Percentiles rank a stretch among this genome's conserved stretches.
phyloP scores from a whole-genome alignment of 2,797 vertebrate species.

The Bufotes viridis region DNA sequence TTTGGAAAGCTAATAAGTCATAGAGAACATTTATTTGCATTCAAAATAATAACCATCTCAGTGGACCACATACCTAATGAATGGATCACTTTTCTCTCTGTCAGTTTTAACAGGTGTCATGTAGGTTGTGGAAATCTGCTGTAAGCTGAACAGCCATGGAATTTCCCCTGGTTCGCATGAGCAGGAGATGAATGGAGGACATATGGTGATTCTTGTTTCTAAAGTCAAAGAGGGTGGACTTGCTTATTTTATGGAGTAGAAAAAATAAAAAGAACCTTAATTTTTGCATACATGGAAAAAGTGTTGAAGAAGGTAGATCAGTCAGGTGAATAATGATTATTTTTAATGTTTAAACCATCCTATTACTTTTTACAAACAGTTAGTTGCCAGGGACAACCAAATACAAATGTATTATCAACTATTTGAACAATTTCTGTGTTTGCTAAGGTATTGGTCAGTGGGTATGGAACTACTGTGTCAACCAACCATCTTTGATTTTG shows the following conservation, averaged over 20 bases:
- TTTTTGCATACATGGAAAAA: constrained; percentile 26
- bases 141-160: constrained; percentile 63
- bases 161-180: constrained; percentile 51
- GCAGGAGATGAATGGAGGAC: constrained; percentile 11
- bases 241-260: neutral
- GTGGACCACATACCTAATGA: constrained; percentile 45
- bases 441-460: too few species aligned
- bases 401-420: too few species aligned
- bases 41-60: constrained; percentile 52
- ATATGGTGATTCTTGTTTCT: constrained; percentile 28
- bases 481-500: too few species aligned
- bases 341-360: too few species aligned
- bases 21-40: constrained; percentile 55
- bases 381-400: too few species aligned
- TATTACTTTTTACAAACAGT: too few species aligned
- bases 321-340: too few species aligned
- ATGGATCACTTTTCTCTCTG: constrained; percentile 64
- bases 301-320: neutral
- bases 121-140: constrained; percentile 69
- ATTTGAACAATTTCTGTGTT: too few species aligned
- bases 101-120: constrained; percentile 70
- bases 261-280: constrained; percentile 11
- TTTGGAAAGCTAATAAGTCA: constrained; percentile 52
- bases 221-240: constrained; percentile 28
- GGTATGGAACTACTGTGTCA: too few species aligned